These are phyloP conservation scores for Lemur catta DNA, from an alignment of 2,797 vertebrate species.

Conservation along the genomic window DNA sequence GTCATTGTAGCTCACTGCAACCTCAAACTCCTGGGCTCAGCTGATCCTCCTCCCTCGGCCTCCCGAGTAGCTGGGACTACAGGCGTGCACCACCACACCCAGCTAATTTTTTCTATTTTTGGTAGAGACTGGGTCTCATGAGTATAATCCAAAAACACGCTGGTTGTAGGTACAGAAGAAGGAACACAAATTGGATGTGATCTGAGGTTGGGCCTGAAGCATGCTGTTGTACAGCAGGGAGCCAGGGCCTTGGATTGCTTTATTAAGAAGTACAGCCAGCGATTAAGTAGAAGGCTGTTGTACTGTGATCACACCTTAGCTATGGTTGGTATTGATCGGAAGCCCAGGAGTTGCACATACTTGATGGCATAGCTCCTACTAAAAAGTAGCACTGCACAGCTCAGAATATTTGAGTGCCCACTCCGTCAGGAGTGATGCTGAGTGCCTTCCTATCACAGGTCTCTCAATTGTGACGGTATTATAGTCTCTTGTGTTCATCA, in stretches of 20 bases:
- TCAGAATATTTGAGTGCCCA: neutral
- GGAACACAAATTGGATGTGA: neutral
- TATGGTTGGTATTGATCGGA: neutral
- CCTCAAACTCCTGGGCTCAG: too few species aligned
- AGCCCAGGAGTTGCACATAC: neutral
- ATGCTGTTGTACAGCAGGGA: neutral
- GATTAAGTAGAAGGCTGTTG: neutral
- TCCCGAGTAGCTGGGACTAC: too few species aligned
- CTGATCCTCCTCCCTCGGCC: too few species aligned
- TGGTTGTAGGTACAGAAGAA: neutral
- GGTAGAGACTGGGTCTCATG: too few species aligned
- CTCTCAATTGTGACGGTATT: neutral
- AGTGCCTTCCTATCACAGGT: neutral
- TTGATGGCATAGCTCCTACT: neutral
- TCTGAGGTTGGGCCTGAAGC: neutral
- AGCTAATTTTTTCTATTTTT: too few species aligned
- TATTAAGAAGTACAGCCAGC: neutral
- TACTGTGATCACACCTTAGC: accelerated
- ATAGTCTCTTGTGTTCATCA: neutral
- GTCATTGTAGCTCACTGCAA: too few species aligned
- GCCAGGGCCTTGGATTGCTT: neutral
- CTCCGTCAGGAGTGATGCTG: neutral
- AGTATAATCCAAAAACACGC: neutral
- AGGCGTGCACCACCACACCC: too few species aligned
- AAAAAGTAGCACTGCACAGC: neutral